Base-by-base conservation (phyloP, 2,888 invertebrate genomes). In the Caenorhabditis sp. region DNA sequence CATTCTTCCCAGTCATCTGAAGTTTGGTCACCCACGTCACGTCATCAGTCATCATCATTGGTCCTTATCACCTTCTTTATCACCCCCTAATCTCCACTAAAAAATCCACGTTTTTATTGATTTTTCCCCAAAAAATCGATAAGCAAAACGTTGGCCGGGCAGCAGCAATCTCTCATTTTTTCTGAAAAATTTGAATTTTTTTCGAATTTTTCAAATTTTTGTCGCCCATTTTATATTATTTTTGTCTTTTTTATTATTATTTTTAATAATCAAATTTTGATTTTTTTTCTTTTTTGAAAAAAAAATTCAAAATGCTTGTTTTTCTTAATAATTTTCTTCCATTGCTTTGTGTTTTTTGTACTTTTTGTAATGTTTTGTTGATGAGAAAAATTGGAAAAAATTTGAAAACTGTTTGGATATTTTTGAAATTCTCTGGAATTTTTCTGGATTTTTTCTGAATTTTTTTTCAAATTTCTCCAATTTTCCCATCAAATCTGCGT, bases 101-200 rank as follows among this genome's bases (percentile, higher is more conserved):
- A 47, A 47, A 47, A 3, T 47, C 47, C 47, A 47, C 47, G 47
- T 51, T 26, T 9, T 9, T 11, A 50, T 50, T 20, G 20, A 32
- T 32, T 32, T 32, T 13, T 24, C 51, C 51, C n/a, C n/a, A n/a
- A n/a, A n/a, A 40, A 9, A 15, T 15, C 13, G 15, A 40, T 40
- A 2, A 40, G 13, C 13, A 40, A 40, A 6, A 61, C 47, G 40
- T 72, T 56, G 72, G 72, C 72, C 72, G 65, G 72, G 72, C 72
- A 62, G 44, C 65, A 65, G 65, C 72, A 74, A 74, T 74, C 64
- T 24, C 55, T 40, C 32, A 18, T 47, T 47, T 40, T 40, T 40
- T 40, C 40, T 40, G 2, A 13, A 40, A 40, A 40, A 18, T 47
- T 47, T 18, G 18, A 47, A 47, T 3, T 11, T 35, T 58, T 68